Evolutionary conservation across 64 coral and sea anemone species (phyloP).

Genomic region (Stichodactyla mertensii): DNA sequence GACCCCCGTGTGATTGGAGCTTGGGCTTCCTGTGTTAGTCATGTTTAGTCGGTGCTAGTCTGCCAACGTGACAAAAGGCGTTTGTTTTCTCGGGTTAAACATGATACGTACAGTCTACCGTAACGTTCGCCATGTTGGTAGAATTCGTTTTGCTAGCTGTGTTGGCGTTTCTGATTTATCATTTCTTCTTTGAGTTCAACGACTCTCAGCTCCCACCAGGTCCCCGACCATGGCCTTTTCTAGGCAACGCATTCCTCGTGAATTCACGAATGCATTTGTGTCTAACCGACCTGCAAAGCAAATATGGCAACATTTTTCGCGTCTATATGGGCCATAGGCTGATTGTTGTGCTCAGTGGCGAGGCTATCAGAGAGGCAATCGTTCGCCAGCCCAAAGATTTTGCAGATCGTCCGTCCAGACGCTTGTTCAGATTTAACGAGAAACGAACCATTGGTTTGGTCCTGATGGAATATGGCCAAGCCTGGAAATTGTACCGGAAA

Average conservation of each 20-base stretch:
- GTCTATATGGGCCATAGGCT: slow-evolving; percentile 10
- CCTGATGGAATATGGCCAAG: slow-evolving; percentile 18
- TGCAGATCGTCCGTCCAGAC: slow-evolving; percentile 1
- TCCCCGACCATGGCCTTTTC: slow-evolving; percentile 6
- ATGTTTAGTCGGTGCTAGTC: not conserved
- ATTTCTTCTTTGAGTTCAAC: slow-evolving; percentile 13
- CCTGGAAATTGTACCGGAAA: slow-evolving; percentile 31
- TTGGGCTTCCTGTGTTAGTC: not conserved
- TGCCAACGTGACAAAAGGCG: too few species aligned
- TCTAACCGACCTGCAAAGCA: not conserved
- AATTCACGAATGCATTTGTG: not conserved
- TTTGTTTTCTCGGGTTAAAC: too few species aligned
- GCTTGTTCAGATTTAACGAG: not conserved
- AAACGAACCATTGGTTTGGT: not conserved
- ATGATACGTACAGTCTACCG: too few species aligned
- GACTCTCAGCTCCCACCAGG: slow-evolving; percentile 3
- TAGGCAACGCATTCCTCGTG: not conserved
- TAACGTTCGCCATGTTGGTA: not conserved
- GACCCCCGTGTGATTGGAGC: too few species aligned
- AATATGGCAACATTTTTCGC: not conserved
- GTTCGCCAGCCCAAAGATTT: slow-evolving; percentile 3
- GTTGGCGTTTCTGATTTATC: slow-evolving; percentile 11
- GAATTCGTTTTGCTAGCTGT: not conserved
- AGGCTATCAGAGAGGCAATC: slow-evolving; percentile 14
- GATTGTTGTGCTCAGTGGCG: slow-evolving; percentile 20